These are phyloP conservation scores for Panzeria rudis DNA, from an alignment of 2,888 invertebrate species.

Conservation along the genomic window DNA sequence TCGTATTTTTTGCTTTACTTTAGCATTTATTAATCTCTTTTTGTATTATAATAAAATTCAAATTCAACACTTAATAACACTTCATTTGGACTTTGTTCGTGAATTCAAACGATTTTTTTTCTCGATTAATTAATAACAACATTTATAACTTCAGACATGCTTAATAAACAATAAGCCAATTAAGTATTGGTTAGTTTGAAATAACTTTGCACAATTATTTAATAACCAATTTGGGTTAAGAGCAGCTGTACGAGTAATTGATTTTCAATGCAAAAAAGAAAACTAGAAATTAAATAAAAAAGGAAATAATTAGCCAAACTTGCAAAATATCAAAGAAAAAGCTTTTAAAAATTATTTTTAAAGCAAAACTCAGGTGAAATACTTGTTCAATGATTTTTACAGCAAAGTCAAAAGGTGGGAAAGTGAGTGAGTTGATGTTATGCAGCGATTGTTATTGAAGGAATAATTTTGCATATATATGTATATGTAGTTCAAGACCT, in stretches of 20 bases:
- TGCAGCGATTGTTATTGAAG: not conserved
- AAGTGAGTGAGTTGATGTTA: not conserved
- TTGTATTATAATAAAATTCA: not conserved
- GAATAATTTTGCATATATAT: not conserved
- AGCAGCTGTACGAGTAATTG: slow-evolving; percentile 39
- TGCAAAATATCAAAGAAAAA: slow-evolving; percentile 36
- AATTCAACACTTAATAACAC: slow-evolving; percentile 4
- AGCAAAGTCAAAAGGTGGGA: slow-evolving; percentile 44
- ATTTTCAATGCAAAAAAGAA: slow-evolving; percentile 1
- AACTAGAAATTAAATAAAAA: not conserved
- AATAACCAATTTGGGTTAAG: slow-evolving; percentile 57
- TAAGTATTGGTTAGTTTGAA: slow-evolving; percentile 39
- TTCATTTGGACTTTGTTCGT: not conserved
- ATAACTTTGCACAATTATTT: slow-evolving; percentile 30
- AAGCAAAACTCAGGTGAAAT: not conserved
- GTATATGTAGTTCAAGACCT: not conserved
- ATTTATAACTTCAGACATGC: slow-evolving; percentile 58
- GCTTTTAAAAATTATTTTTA: not conserved
- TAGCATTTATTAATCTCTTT: too few relatives aligned
- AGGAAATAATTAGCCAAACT: slow-evolving; percentile 34
- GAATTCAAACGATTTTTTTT: slow-evolving; percentile 15
- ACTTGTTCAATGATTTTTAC: not conserved
- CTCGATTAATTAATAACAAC: slow-evolving; percentile 26
- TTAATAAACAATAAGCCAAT: slow-evolving; percentile 57
- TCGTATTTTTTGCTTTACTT: too few relatives aligned